Evolutionary conservation across 2,797 vertebrate genomes (phyloP), one percentile per base, ranked within the genome.

Genomic region (Channallabes apus): DNA sequence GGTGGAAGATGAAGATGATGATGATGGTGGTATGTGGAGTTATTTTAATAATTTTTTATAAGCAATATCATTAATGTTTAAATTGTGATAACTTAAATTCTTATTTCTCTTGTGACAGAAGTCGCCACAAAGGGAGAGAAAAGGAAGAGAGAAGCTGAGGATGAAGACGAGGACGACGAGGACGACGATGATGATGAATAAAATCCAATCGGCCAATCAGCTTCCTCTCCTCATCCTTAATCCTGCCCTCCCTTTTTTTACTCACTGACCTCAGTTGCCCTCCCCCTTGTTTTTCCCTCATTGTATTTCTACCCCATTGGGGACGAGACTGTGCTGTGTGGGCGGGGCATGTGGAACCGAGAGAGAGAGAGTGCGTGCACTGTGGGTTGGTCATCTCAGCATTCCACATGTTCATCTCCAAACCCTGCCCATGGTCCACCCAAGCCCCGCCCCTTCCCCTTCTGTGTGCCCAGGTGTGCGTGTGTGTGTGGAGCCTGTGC

Each of bases 141-240:
- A 93, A 96, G 97, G 91, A 98, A 98, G 96, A 94, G 97, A 94
- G 96, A 97, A 69, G 93, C 94, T 64, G 97, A 97, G 24, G 97
- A 98, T 27, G 97, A 98, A 86, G 97, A 97, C 38, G 96, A 96
- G 0, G 96, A 96, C 0, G 96, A 97, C 0, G 96, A 97, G 7
- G 96, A 96, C 4, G 96, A 96, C 18, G 96, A 96, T 5, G 94
- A 96, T 0, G 94, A 95, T 3, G 94, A 95, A 88, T 95, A 93
- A 94, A 88, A 92, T 92, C 88, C 87, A 92, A 91, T 87, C 91
- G 91, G 91, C 93, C 91, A 90, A 91, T 92, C 90, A 92, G 93
- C 94, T 92, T 92, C 90, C 90, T 90, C 82, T 90, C 90, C 90
- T 91, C 92, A 14, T 90, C 88, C 87, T 82, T 86, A 65, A 62